phyloP scores from a whole-genome alignment of 2,888 invertebrate species.

The Drosophila picticornis region DNA sequence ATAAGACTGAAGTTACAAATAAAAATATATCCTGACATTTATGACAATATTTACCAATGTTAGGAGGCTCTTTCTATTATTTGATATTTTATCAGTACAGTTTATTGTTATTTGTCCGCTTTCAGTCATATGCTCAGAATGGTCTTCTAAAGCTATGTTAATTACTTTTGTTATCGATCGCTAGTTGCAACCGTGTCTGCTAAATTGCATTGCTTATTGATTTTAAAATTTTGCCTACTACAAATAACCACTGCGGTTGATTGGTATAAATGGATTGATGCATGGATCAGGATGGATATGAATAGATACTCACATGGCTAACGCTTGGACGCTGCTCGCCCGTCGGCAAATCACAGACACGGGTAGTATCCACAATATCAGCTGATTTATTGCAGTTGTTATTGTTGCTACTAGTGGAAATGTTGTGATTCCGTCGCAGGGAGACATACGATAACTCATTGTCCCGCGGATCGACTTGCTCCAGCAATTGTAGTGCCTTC shows the following conservation, averaged over 20 bases:
- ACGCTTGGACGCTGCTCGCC: slow-evolving; percentile 13
- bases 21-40: neutral
- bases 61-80: neutral
- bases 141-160: neutral
- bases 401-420: neutral
- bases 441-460: slow-evolving; percentile 48
- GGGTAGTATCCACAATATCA: slow-evolving; percentile 62
- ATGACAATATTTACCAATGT: neutral
- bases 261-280: neutral
- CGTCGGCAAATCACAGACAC: neutral
- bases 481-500: slow-evolving; percentile 68
- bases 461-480: slow-evolving; percentile 22
- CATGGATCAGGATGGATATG: neutral
- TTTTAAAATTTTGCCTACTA: neutral
- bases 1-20: neutral
- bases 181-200: neutral
- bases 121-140: neutral
- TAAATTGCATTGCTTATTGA: neutral
- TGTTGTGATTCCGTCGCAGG: slow-evolving; percentile 14
- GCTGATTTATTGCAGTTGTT: slow-evolving; percentile 36
- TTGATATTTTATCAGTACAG: neutral
- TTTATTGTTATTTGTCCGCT: neutral
- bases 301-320: slow-evolving; percentile 31
- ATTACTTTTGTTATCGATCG: neutral
- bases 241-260: neutral